These are phyloP conservation scores for Carollia perspicillata DNA, from an alignment of 2,113 vertebrate species.

Conservation along the genomic window DNA sequence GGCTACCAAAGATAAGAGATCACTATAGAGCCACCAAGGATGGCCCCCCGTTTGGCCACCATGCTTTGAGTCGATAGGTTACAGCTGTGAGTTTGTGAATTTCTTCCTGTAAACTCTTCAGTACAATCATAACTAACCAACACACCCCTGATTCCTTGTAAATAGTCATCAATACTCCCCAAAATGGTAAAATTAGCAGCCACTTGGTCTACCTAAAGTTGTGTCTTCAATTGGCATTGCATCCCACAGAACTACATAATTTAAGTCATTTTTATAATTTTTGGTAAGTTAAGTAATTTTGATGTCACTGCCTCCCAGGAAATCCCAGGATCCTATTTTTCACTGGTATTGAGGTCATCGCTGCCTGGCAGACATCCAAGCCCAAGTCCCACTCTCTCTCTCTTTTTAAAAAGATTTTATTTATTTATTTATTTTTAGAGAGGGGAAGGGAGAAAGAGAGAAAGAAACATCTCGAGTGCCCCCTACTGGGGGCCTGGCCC, in stretches of 20 bases:
- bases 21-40: too few relatives aligned
- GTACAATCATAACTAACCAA: neutral
- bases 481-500: too few relatives aligned
- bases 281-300: neutral
- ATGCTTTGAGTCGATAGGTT: neutral
- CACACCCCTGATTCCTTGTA: neutral
- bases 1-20: neutral
- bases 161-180: accelerated
- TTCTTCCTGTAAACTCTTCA: neutral
- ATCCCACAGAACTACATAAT: neutral
- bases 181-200: neutral
- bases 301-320: neutral
- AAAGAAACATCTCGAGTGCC: too few relatives aligned
- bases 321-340: neutral
- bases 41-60: neutral
- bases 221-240: neutral
- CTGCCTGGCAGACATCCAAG: neutral
- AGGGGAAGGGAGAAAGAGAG: too few relatives aligned
- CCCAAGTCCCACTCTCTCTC: neutral
- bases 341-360: neutral
- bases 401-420: too few relatives aligned
- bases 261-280: neutral
- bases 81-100: neutral
- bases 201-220: too few relatives aligned
- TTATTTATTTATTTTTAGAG: too few relatives aligned